Evolutionary conservation across 2,113 vertebrate genomes (phyloP).

Genomic region (Syngnathus scovelli): DNA sequence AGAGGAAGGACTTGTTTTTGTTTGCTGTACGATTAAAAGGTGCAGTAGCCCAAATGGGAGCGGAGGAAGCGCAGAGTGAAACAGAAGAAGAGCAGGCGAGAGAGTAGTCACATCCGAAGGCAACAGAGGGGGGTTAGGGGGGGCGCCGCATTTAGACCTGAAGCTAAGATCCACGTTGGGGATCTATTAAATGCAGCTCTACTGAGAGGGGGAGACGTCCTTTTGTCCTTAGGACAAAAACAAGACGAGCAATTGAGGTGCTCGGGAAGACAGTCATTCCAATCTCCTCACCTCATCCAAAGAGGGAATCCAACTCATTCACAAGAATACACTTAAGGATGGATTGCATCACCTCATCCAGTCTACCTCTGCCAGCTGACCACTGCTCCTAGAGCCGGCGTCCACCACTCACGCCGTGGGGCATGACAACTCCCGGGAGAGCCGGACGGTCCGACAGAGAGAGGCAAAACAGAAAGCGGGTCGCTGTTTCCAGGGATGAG

Average conservation of each 20-base stretch:
- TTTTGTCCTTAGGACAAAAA: slow-evolving; percentile 15
- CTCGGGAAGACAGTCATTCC: slow-evolving; percentile 3
- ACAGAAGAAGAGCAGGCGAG: slow-evolving; percentile 29
- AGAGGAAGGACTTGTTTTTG: slow-evolving; percentile 30
- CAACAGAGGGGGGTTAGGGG: slow-evolving; percentile 28
- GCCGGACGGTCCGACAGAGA: slow-evolving; percentile 33
- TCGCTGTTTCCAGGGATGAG: slow-evolving; percentile 36
- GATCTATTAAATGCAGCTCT: slow-evolving; percentile 32
- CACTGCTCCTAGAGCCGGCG: slow-evolving; percentile 25
- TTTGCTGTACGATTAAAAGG: slow-evolving; percentile 45
- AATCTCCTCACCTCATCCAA: background rate
- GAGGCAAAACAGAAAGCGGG: slow-evolving; percentile 41
- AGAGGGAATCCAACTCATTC: background rate
- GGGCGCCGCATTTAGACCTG: slow-evolving; percentile 50
- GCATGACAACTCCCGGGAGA: slow-evolving; percentile 50
- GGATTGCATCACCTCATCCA: slow-evolving; percentile 14
- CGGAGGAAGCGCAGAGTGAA: slow-evolving; percentile 34
- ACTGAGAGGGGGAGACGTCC: slow-evolving; percentile 35
- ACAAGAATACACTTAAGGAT: slow-evolving; percentile 6
- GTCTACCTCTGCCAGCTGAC: slow-evolving; percentile 19
- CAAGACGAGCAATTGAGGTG: slow-evolving; percentile 24
- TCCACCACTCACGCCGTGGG: slow-evolving; percentile 29
- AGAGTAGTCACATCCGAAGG: slow-evolving; percentile 22
- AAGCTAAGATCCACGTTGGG: slow-evolving; percentile 27
- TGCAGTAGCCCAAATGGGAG: slow-evolving; percentile 30